Percentiles rank a stretch among this genome's conserved stretches.
Evolutionary conservation across 2,888 invertebrate species (phyloP).

Genomic region (Netelia inedita): DNA sequence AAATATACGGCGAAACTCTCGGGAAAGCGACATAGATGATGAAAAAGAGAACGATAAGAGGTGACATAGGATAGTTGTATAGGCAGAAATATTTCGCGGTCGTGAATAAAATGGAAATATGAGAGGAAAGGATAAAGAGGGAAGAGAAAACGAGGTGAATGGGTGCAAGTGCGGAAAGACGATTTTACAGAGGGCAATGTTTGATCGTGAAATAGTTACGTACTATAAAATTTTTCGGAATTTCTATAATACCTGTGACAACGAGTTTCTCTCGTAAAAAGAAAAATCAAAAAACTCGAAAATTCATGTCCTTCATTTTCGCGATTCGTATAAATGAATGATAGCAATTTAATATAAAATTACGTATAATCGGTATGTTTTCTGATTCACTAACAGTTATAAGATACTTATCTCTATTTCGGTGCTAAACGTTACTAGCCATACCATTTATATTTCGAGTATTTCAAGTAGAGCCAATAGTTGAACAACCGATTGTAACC

Average conservation of each 20-base stretch:
- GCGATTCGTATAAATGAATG: too few species aligned
- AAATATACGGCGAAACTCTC: conserved; percentile 76
- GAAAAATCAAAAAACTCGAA: neutral
- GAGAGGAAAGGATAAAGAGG: conserved; percentile 54
- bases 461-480: neutral
- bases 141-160: conserved; percentile 54
- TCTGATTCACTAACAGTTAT: too few species aligned
- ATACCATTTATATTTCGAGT: neutral
- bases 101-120: conserved; percentile 59
- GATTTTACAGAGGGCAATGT: conserved; percentile 16
- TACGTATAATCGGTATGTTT: too few species aligned
- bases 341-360: too few species aligned
- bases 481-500: conserved; percentile 8
- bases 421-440: too few species aligned
- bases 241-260: neutral
- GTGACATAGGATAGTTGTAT: conserved; percentile 81
- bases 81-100: conserved; percentile 77
- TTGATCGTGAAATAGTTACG: neutral
- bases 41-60: conserved; percentile 71
- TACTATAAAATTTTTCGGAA: neutral
- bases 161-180: neutral
- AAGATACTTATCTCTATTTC: too few species aligned
- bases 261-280: neutral
- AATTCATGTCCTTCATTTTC: too few species aligned
- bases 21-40: conserved; percentile 75